phyloP scores from a whole-genome alignment of 2,888 invertebrate species.

The Tachina fera region DNA sequence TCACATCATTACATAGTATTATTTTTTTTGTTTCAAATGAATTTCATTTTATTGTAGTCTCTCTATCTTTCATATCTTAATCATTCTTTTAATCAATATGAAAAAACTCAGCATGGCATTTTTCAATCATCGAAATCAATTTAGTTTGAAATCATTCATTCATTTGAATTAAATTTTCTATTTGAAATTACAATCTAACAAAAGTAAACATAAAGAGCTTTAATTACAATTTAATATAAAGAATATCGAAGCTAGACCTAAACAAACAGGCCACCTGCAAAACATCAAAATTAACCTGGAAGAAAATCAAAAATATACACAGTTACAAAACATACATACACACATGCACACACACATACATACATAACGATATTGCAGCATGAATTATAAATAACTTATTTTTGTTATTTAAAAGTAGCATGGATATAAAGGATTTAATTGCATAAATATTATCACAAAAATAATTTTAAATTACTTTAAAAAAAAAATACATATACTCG shows the following conservation, averaged over 20 bases:
- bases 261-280: background rate
- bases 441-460: slow-evolving; percentile 14
- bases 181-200: background rate
- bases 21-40: background rate
- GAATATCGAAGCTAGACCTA: background rate
- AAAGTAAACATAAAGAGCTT: slow-evolving; percentile 2
- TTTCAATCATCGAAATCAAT: background rate
- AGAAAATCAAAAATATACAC: background rate
- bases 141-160: background rate
- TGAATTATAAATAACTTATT: slow-evolving; percentile 44
- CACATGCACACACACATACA: background rate
- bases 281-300: slow-evolving; percentile 29
- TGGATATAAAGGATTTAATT: background rate
- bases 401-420: background rate
- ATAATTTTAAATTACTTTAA: background rate
- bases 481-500: background rate
- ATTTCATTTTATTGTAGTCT: background rate
- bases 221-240: background rate
- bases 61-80: background rate
- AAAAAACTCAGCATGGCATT: background rate
- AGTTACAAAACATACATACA: slow-evolving; percentile 5
- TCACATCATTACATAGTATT: background rate
- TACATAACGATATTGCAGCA: slow-evolving; percentile 23
- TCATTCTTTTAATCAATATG: background rate
- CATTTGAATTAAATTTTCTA: background rate